These are phyloP conservation scores for Caenorhabditis sulstoni DNA, from an alignment of 2,888 invertebrate species.

Conservation along the genomic window DNA sequence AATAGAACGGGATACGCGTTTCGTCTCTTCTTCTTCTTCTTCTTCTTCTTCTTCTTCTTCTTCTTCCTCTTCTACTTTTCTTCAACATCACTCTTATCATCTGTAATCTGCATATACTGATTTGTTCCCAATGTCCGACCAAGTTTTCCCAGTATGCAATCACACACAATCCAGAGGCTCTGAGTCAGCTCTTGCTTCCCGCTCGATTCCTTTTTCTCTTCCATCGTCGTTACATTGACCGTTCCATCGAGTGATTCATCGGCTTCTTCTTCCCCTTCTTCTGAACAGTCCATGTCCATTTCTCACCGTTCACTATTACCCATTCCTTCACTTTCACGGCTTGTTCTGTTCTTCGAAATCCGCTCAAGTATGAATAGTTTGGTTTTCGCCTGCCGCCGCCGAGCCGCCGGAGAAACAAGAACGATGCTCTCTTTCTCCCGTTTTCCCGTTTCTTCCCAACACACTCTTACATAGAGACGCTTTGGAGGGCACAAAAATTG, in stretches of 20 bases:
- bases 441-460: too few species aligned
- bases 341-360: not conserved
- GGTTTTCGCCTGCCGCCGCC: not conserved
- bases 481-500: constrained; percentile 26
- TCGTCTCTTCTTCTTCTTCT: constrained; percentile 8
- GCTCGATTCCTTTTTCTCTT: not conserved
- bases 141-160: not conserved
- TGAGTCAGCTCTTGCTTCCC: not conserved
- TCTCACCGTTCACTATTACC: not conserved
- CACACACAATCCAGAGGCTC: too few species aligned
- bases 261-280: not conserved
- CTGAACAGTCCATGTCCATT: not conserved
- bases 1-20: constrained; percentile 11
- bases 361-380: constrained; percentile 50
- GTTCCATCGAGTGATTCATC: constrained; percentile 1
- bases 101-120: constrained; percentile 20
- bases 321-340: not conserved
- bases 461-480: too few species aligned
- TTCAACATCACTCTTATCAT: constrained; percentile 12
- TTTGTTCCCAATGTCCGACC: not conserved
- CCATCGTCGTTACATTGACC: not conserved
- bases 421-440: constrained; percentile 9
- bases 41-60: not conserved
- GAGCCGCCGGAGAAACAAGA: constrained; percentile 4
- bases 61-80: not conserved